Conservation (phyloP, 2,797 vertebrate genomes). For the Rhabdophis nuchalis region DNA sequence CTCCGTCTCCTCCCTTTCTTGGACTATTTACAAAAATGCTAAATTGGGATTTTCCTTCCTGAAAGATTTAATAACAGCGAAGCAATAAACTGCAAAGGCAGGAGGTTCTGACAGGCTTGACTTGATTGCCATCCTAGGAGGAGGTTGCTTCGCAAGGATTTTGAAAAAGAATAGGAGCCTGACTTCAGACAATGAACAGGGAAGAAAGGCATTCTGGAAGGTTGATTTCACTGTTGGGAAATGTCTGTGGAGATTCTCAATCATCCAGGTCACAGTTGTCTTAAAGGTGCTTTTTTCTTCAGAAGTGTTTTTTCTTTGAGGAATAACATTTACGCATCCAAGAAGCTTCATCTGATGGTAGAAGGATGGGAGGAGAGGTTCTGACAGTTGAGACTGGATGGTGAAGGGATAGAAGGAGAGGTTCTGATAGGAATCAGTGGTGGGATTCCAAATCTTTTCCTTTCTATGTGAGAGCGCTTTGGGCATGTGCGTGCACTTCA, state of each 20-base stretch:
- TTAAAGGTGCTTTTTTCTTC: not conserved
- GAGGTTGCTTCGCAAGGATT: not conserved
- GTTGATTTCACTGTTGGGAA: not conserved
- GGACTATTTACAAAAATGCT: slow-evolving; percentile 26
- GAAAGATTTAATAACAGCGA: slow-evolving; percentile 21
- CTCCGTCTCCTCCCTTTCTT: slow-evolving; percentile 17
- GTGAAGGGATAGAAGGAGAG: not conserved
- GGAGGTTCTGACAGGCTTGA: slow-evolving; percentile 25
- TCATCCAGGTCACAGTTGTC: not conserved
- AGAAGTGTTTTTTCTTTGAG: not conserved
- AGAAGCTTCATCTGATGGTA: not conserved
- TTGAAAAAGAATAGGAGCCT: not conserved
- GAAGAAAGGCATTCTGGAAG: not conserved
- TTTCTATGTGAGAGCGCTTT: too few relatives aligned
- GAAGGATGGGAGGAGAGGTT: not conserved
- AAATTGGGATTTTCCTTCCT: slow-evolving; percentile 31
- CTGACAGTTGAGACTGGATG: not conserved
- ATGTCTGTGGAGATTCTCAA: not conserved
- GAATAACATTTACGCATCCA: not conserved
- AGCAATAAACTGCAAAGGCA: slow-evolving; percentile 23
- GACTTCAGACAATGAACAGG: not conserved
- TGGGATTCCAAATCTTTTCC: too few relatives aligned
- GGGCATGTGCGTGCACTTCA: too few relatives aligned
- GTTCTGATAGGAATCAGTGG: not conserved
- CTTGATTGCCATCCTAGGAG: slow-evolving; percentile 3